Conservation (phyloP, 2,888 invertebrate species). For the Heteromyza rotundicornis region DNA sequence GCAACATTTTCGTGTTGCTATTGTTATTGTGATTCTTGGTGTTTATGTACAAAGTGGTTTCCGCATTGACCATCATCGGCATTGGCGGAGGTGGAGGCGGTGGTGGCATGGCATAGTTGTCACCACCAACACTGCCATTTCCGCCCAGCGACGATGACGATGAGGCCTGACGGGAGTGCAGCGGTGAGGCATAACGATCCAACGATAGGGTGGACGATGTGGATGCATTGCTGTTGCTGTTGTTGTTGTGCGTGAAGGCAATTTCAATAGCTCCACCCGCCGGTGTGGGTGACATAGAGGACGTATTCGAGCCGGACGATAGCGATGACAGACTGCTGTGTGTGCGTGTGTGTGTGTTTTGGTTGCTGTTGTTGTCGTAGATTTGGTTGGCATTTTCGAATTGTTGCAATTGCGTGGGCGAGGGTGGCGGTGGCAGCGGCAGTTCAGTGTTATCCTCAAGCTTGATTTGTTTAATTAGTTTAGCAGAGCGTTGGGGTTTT, state of each 20-base stretch:
- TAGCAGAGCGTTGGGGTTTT: background rate
- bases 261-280: conserved; percentile 31
- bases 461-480: conserved; percentile 21
- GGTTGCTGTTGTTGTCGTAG: conserved; percentile 31
- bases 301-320: conserved; percentile 48
- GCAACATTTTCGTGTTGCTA: conserved; percentile 37
- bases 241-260: conserved; percentile 32
- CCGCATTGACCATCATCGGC: conserved; percentile 25
- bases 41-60: conserved; percentile 29
- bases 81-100: conserved; percentile 44
- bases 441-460: conserved; percentile 43
- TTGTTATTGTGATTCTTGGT: conserved; percentile 32
- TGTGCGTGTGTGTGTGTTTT: conserved; percentile 55
- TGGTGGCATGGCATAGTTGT: conserved; percentile 39
- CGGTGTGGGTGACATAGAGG: conserved; percentile 48
- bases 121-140: conserved; percentile 18
- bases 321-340: conserved; percentile 59
- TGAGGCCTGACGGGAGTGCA: conserved; percentile 55
- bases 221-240: conserved; percentile 31
- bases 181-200: conserved; percentile 51
- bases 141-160: conserved; percentile 41
- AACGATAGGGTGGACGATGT: conserved; percentile 45
- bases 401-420: conserved; percentile 59
- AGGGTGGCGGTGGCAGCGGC: conserved; percentile 58
- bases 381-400: conserved; percentile 42